phyloP scores from a whole-genome alignment of 2,888 invertebrate species.

The Apamea epomidion region DNA sequence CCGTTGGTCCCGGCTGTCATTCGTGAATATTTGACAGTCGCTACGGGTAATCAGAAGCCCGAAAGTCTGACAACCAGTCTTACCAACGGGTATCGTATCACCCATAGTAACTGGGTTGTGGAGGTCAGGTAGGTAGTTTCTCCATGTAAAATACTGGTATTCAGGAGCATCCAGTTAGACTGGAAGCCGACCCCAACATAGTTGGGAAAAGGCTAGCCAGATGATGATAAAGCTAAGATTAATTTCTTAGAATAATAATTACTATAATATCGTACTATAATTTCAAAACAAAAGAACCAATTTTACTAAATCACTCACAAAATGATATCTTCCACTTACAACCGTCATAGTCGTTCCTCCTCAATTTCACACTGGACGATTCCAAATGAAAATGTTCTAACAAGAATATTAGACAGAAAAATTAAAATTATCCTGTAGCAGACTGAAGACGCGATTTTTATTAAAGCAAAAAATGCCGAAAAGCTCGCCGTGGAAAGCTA shows the following conservation, averaged over 20 bases:
- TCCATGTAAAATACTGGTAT: too few species aligned
- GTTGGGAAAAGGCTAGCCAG: too few species aligned
- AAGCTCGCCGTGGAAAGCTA: conserved; percentile 70
- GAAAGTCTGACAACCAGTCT: too few species aligned
- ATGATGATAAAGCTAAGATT: neutral
- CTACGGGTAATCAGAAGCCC: too few species aligned
- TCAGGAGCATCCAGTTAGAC: too few species aligned
- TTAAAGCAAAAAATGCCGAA: conserved; percentile 85
- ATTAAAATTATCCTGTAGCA: conserved; percentile 81
- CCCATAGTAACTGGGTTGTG: too few species aligned
- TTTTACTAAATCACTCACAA: conserved; percentile 43
- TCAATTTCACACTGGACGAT: conserved; percentile 82
- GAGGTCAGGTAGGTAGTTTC: too few species aligned
- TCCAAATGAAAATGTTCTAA: conserved; percentile 71
- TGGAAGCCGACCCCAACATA: too few species aligned
- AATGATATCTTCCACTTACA: conserved; percentile 58
- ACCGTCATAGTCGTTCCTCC: conserved; percentile 48
- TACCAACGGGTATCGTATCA: too few species aligned
- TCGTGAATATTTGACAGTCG: too few species aligned
- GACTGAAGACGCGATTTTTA: conserved; percentile 82
- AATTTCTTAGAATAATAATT: neutral
- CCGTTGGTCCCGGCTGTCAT: too few species aligned
- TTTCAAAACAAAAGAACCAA: conserved; percentile 1
- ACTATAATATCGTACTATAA: neutral
- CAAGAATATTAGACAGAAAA: conserved; percentile 82